Evolutionary conservation across 2,797 vertebrate genomes (phyloP).

Genomic region (Nannoperca australis): DNA sequence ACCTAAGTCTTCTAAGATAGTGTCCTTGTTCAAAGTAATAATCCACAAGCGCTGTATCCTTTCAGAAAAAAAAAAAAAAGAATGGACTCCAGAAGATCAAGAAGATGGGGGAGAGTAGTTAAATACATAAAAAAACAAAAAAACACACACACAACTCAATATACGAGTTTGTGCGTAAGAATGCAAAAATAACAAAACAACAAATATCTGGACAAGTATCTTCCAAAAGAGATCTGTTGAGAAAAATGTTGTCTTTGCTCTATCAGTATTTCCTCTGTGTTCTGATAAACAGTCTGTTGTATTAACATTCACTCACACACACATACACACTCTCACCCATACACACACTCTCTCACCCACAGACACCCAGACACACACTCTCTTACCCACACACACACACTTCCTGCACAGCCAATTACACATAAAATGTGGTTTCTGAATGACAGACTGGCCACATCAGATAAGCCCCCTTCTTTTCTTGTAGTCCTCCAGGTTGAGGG

Average conservation of each 20-base stretch:
- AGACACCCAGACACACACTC: not conserved
- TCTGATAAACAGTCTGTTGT: constrained; percentile 76
- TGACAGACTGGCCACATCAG: constrained; percentile 83
- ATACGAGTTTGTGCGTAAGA: constrained; percentile 69
- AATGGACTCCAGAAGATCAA: constrained; percentile 59
- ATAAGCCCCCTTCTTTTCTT: constrained; percentile 99
- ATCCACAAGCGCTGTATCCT: constrained; percentile 63
- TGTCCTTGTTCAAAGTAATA: constrained; percentile 72
- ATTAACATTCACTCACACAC: constrained; percentile 54
- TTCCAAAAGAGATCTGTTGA: constrained; percentile 73
- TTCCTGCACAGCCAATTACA: constrained; percentile 57
- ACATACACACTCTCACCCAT: constrained; percentile 2
- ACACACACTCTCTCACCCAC: constrained; percentile 1
- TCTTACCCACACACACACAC: not conserved
- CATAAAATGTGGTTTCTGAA: constrained; percentile 87
- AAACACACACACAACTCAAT: constrained; percentile 57
- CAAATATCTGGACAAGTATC: constrained; percentile 66
- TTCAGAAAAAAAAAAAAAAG: constrained; percentile 24
- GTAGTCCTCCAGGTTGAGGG: constrained; percentile 98
- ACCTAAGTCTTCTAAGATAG: constrained; percentile 66
- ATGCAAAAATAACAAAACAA: constrained; percentile 70
- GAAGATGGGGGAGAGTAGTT: constrained; percentile 59
- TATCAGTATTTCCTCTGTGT: constrained; percentile 82
- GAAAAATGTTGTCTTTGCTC: constrained; percentile 65
- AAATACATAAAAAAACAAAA: constrained; percentile 69